A percentile compares a stretch with the other conserved stretches of the same genome.
phyloP scores from a whole-genome alignment of 2,113 vertebrate species.

The Bos javanicus region DNA sequence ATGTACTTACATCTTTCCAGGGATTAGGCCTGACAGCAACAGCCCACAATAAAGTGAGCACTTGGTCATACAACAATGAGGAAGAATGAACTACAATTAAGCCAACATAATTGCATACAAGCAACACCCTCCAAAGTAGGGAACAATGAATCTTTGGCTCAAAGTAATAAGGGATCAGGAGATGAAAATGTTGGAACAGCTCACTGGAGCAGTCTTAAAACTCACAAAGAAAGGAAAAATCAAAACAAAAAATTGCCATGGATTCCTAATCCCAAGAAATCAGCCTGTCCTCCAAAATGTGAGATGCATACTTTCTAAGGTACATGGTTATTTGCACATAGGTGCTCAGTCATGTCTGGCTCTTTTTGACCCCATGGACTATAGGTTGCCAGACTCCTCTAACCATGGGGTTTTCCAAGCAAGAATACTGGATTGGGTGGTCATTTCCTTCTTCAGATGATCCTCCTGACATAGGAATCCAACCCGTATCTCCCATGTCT shows the following conservation, averaged over 20 bases:
- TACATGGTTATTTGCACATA: neutral
- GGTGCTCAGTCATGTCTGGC: neutral
- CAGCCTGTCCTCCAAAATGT: neutral
- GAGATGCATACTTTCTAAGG: neutral
- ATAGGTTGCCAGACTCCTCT: neutral
- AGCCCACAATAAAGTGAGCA: constrained; percentile 37
- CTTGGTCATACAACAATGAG: constrained; percentile 41
- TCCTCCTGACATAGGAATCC: neutral
- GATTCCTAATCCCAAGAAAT: neutral
- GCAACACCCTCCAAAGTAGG: constrained; percentile 33
- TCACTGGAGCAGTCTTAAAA: neutral
- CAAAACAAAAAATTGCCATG: neutral
- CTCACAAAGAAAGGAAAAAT: neutral
- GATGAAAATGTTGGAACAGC: neutral
- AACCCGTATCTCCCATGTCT: neutral
- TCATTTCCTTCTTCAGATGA: neutral
- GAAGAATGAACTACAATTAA: constrained; percentile 67
- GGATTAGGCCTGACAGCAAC: constrained; percentile 26
- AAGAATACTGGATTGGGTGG: neutral
- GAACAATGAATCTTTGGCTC: constrained; percentile 48
- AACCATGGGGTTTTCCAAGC: neutral
- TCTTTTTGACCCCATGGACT: neutral
- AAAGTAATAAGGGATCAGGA: constrained; percentile 3
- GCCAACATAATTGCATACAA: constrained; percentile 48
- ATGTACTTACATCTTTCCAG: constrained; percentile 49